Evolutionary conservation across 2,797 vertebrate genomes (phyloP).

Genomic region (Pyrrhura leucotis): DNA sequence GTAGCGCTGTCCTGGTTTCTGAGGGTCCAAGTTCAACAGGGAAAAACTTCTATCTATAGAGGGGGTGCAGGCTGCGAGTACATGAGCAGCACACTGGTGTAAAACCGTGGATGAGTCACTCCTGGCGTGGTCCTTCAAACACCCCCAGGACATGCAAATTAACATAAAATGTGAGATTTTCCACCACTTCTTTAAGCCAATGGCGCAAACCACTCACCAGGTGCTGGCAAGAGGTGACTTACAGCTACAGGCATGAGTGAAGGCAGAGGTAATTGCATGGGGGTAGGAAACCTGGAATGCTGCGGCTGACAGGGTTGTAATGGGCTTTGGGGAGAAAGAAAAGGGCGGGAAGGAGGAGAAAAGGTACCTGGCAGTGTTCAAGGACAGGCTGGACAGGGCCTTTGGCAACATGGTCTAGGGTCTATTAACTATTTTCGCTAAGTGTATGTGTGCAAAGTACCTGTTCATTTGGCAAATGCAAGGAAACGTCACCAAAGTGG

Average conservation of each 20-base stretch:
- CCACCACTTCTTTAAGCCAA: accelerated
- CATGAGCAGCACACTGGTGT: accelerated
- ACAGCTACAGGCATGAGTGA: background rate
- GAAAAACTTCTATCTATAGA: accelerated
- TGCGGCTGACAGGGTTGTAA: background rate
- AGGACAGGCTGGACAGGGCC: background rate
- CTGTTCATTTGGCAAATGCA: slow-evolving; percentile 59
- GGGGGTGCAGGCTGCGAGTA: background rate
- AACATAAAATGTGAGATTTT: background rate
- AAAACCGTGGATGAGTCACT: background rate
- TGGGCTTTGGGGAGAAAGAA: background rate
- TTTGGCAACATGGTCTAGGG: background rate
- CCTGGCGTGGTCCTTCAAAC: accelerated
- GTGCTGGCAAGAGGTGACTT: accelerated
- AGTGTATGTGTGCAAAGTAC: slow-evolving; percentile 37
- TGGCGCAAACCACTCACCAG: accelerated
- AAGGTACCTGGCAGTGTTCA: background rate
- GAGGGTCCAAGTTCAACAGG: accelerated
- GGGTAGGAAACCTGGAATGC: background rate
- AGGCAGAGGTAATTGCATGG: background rate
- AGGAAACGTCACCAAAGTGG: slow-evolving; percentile 1
- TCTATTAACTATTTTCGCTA: background rate
- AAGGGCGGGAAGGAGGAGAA: background rate
- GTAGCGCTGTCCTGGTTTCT: accelerated
- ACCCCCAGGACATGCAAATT: accelerated